Evolutionary conservation across 2,888 invertebrate genomes (phyloP), one percentile per base, ranked within the genome.

Genomic region (Smittia aterrima): DNA sequence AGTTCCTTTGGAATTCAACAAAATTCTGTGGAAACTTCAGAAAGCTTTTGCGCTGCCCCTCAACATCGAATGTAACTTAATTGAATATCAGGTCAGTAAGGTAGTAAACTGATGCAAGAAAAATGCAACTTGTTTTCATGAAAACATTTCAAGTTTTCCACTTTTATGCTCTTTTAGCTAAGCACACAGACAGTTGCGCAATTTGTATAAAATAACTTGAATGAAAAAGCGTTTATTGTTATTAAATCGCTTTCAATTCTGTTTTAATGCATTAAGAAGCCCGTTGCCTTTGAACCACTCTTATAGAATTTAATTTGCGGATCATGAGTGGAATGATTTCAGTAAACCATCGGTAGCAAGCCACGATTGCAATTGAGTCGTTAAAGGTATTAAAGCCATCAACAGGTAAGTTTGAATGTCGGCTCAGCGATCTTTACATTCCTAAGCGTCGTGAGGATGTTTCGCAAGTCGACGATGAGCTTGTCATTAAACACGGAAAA

Each of bases 71-170:
- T 22, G 58, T 13, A 58, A 22, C 18, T 7, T 22, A 20, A 58
- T 58, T 58, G 18, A 64, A 74, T 74, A 66, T 75, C 74, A 58
- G 74, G 68, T 74, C 66, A 74, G 67, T 62, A 67, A 74, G 73
- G 67, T 74, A 67, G 71, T 74, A 68, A 74, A 58, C 18, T 32
- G 24, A 58, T 18, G 58, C 58, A 58, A 58, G 58, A 68, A 68
- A 67, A 41, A 18, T 71, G 70, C 54, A 71, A 47, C 47, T 32
- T 9, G 32, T 32, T 32, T 32, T 32, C 32, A 16, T 20, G 64
- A 24, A 64, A 64, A 64, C n/a, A 18, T 18, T 58, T 47, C 47
- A 16, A 47, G 47, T 47, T 47, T 47, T 47, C 47, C 32, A 32
- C 16, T 47, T 38, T 16, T 47, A 47, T 47, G 47, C 47, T 47